Base-by-base conservation (phyloP, 2,113 vertebrate genomes). In the Ochotona curzoniae region DNA sequence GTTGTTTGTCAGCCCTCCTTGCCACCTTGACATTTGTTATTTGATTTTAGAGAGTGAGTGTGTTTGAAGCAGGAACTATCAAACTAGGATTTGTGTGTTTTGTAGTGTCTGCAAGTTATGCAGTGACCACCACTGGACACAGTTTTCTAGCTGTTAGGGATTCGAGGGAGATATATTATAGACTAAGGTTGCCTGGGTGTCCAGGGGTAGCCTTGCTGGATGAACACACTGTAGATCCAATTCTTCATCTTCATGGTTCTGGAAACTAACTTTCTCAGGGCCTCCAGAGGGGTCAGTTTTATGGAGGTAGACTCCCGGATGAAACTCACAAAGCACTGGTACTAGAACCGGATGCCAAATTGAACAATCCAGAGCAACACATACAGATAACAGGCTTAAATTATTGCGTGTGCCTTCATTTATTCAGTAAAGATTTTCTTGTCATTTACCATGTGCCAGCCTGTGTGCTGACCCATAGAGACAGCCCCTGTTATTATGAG, bases 21-120 rank as follows among this genome's bases (percentile, higher is more conserved):
- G 23, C 73, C 70, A 70, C 79, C 64, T 94, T 90, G 57, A 57
- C 11, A 15, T 83, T 93, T 86, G 60, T 88, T 66, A 35, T 67
- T 87, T 95, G 87, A 92, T 88, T 83, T 94, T 66, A 74, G 91
- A 90, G 49, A 70, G 32, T 25, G 61, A n/a, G 54, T 47, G 12
- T 93, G 64, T 6, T 2, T 83, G 69, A 44, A 91, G 47, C 35
- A 79, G 81, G 76, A 89, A 38, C 20, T 11, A 8, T 66, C 12
- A 49, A 13, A 81, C 47, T 71, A 83, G 17, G 69, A 49, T 90
- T 66, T 82, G 57, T 87, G 63, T 64, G 67, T 38, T 51, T 89
- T 44, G 80, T 26, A 21, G 0, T 66, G 54, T 80, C 75, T 74
- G 32, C 26, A 70, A 47, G n/a, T 57, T 54, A 71, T 11, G 23